A percentile compares a stretch with the other conserved stretches of the same genome.
Evolutionary conservation across 1,140 invertebrate genomes (phyloP).

Genomic region (Cardiocondyla obscurior): DNA sequence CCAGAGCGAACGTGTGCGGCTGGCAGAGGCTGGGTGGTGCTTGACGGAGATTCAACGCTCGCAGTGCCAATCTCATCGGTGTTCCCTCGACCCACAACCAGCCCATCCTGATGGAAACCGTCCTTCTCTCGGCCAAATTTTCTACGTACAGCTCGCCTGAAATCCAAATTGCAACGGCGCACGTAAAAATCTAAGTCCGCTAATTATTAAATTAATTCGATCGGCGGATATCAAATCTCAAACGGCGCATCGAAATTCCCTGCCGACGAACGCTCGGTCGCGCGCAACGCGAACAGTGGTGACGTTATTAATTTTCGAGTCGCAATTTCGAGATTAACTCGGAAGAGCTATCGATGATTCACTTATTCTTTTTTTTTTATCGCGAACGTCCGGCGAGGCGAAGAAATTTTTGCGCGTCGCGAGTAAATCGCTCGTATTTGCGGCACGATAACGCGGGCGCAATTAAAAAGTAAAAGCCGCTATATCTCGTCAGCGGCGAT

Average conservation of each 20-base stretch:
- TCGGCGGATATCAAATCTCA: slow-evolving; percentile 14
- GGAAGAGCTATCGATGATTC: slow-evolving; percentile 36
- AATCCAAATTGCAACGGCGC: slow-evolving; percentile 65
- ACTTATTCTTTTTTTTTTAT: slow-evolving; percentile 26
- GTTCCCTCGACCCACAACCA: slow-evolving; percentile 82
- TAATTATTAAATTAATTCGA: slow-evolving; percentile 17
- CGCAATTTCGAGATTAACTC: slow-evolving; percentile 39
- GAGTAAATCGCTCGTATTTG: neutral
- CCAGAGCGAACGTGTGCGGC: slow-evolving; percentile 79
- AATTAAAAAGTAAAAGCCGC: slow-evolving; percentile 1
- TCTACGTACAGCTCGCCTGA: slow-evolving; percentile 84
- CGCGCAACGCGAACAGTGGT: neutral
- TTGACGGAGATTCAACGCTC: slow-evolving; percentile 83
- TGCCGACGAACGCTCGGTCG: slow-evolving; percentile 11
- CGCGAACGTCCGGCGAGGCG: neutral
- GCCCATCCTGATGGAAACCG: slow-evolving; percentile 82
- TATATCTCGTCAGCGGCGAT: neutral
- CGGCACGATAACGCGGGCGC: neutral
- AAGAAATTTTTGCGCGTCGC: slow-evolving; percentile 3
- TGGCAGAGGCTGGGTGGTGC: slow-evolving; percentile 79
- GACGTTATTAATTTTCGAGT: slow-evolving; percentile 31
- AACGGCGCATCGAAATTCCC: neutral
- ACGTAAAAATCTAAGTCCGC: neutral
- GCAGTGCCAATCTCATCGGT: slow-evolving; percentile 81
- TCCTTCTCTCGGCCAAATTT: slow-evolving; percentile 78